These are phyloP conservation scores for Acropora yongei DNA, from an alignment of 64 coral and sea anemone species.

Conservation along the genomic window DNA sequence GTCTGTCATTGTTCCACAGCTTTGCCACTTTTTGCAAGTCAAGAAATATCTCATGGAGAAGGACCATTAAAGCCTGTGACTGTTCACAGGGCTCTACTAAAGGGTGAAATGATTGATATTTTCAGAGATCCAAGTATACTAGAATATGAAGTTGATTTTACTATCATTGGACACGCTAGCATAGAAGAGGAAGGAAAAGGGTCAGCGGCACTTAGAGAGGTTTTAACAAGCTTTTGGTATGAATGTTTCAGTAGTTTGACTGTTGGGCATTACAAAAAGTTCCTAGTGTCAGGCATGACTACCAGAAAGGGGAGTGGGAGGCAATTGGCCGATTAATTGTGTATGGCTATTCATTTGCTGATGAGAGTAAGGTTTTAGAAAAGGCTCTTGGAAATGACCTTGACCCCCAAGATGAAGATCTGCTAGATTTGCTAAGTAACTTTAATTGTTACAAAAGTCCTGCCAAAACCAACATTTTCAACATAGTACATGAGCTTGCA, in stretches of 20 bases:
- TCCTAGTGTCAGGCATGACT: conserved; percentile 45
- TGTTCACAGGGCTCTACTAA: background rate
- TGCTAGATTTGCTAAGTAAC: conserved; percentile 26
- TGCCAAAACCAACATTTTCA: conserved; percentile 24
- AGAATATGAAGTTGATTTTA: background rate
- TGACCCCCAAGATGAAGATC: conserved; percentile 52
- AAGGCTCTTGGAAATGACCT: conserved; percentile 46
- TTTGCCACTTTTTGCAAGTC: background rate
- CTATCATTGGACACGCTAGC: background rate
- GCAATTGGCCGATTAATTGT: conserved; percentile 59
- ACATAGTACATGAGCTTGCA: background rate
- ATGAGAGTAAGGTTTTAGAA: conserved; percentile 30
- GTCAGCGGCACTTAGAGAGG: conserved; percentile 23
- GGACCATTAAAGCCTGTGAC: background rate
- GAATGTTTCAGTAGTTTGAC: conserved; percentile 16
- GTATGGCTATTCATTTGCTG: conserved; percentile 24
- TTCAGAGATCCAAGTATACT: conserved; percentile 1
- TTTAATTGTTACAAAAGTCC: conserved; percentile 51
- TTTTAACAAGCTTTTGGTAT: conserved; percentile 28
- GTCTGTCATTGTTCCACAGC: background rate
- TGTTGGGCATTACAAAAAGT: conserved; percentile 49
- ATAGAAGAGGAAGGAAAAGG: conserved; percentile 11
- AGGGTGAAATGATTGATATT: background rate
- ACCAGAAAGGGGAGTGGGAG: conserved; percentile 55
- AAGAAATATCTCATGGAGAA: background rate